These are phyloP conservation scores for Mycalesis mineus DNA, from an alignment of 2,888 invertebrate species.

Conservation along the genomic window DNA sequence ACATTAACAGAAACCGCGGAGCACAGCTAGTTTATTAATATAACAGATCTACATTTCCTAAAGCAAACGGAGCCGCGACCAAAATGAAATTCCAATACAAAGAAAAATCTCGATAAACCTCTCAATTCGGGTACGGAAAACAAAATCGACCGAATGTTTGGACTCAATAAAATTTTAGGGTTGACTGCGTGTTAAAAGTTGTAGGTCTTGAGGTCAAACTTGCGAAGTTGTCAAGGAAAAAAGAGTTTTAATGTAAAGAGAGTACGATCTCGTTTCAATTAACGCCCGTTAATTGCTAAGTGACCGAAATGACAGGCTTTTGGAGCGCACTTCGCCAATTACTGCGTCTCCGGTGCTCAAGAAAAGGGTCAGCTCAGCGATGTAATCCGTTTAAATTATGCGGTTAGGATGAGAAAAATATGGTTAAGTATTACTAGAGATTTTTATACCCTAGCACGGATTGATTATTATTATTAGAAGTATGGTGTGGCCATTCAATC, in stretches of 20 bases:
- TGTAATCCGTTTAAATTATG: neutral
- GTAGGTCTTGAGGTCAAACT: neutral
- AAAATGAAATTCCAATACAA: neutral
- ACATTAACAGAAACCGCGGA: no score
- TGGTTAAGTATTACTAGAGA: no score
- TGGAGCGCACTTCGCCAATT: conserved; percentile 48
- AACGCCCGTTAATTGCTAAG: conserved; percentile 46
- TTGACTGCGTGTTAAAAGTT: conserved; percentile 18
- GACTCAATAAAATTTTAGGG: conserved; percentile 38
- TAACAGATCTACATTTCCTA: no score
- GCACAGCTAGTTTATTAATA: no score
- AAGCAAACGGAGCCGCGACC: no score
- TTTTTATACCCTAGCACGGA: no score
- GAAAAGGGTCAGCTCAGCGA: conserved; percentile 6
- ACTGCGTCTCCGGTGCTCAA: conserved; percentile 26
- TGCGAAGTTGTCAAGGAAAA: conserved; percentile 8
- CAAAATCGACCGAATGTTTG: conserved; percentile 13
- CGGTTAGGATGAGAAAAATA: no score
- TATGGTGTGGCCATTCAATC: no score
- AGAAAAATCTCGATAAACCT: neutral
- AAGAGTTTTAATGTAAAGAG: conserved; percentile 37
- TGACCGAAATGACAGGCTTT: conserved; percentile 45
- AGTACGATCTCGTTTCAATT: conserved; percentile 46
- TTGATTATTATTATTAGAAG: no score
- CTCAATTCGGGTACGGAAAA: conserved; percentile 7